Percentiles rank a stretch among this genome's conserved stretches.
Conservation (phyloP, 1,140 invertebrate genomes). For the Drosophila littoralis region DNA sequence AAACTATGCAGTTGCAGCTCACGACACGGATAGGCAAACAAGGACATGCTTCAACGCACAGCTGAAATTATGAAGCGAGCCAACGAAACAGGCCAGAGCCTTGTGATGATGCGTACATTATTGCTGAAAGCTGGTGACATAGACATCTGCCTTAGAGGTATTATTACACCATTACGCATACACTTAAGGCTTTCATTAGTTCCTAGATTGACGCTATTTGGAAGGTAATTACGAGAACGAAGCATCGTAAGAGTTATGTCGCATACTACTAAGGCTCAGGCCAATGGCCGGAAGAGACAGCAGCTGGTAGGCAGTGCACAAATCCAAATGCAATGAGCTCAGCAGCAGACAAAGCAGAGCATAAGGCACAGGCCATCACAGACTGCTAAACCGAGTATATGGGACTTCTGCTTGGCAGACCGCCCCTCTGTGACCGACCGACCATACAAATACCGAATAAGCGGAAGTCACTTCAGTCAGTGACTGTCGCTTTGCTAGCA, state of each 20-base stretch:
- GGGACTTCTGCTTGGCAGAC: constrained; percentile 60
- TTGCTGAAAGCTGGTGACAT: constrained; percentile 31
- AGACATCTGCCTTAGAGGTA: constrained; percentile 64
- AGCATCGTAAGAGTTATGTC: neutral
- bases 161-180: constrained; percentile 82
- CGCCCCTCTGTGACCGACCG: constrained; percentile 2
- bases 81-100: neutral
- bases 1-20: constrained; percentile 15
- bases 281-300: constrained; percentile 64
- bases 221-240: constrained; percentile 65
- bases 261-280: constrained; percentile 13
- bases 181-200: constrained; percentile 80
- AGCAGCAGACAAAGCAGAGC: constrained; percentile 26
- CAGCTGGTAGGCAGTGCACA: constrained; percentile 43
- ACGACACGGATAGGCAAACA: constrained; percentile 14
- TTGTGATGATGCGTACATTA: constrained; percentile 40
- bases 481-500: constrained; percentile 36
- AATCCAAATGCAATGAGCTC: constrained; percentile 63
- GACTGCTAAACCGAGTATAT: constrained; percentile 47
- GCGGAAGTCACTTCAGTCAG: constrained; percentile 68
- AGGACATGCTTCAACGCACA: constrained; percentile 1
- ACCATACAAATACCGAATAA: constrained; percentile 7
- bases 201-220: constrained; percentile 77
- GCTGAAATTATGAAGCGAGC: constrained; percentile 28
- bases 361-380: constrained; percentile 52